phyloP scores from a whole-genome alignment of 2,797 vertebrate genomes.

The Acropternis orthonyx region DNA sequence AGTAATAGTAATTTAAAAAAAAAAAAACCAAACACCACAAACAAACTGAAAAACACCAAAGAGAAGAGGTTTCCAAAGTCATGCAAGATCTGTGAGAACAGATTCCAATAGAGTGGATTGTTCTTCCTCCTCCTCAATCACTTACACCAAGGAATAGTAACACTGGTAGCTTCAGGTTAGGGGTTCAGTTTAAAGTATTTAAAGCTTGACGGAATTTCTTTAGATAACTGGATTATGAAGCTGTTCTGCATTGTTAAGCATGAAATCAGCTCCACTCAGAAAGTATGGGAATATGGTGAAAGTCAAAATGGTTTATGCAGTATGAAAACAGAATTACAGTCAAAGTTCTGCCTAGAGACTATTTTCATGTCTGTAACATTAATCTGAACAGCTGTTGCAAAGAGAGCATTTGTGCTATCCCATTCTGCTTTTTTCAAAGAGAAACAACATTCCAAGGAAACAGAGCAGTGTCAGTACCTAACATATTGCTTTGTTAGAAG shows the following conservation, averaged over 20 bases:
- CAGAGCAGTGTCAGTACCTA: not conserved
- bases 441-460: not conserved
- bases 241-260: not conserved
- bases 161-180: not conserved
- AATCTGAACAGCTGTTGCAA: not conserved
- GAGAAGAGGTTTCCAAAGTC: not conserved
- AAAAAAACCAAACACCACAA: not conserved
- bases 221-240: not conserved
- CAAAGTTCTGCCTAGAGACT: not conserved
- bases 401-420: not conserved
- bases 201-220: not conserved
- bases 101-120: not conserved
- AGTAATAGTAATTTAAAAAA: no score
- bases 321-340: not conserved
- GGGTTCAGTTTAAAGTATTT: not conserved
- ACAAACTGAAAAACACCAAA: not conserved
- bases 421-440: not conserved
- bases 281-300: not conserved
- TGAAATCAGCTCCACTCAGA: not conserved
- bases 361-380: not conserved
- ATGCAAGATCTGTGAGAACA: not conserved
- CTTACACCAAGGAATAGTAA: not conserved
- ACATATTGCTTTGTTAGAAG: not conserved
- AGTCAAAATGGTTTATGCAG: not conserved
- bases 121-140: not conserved